These are phyloP conservation scores for Chelonus insularis DNA, from an alignment of 1,140 invertebrate species.

Conservation along the genomic window DNA sequence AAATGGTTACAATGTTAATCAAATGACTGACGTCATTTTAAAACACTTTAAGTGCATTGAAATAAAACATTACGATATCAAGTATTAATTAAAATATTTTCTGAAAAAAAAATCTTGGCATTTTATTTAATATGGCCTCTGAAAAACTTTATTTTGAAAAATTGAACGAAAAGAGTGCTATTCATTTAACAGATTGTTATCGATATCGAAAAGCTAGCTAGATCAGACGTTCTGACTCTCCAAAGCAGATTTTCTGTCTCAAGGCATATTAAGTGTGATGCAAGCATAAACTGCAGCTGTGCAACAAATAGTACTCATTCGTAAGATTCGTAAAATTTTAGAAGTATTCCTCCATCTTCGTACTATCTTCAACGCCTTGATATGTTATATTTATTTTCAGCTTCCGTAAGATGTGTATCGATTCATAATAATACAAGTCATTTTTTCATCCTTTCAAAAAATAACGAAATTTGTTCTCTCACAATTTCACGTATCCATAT, in stretches of 20 bases:
- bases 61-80: no score
- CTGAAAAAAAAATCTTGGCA: no score
- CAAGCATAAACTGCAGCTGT: conserved; percentile 11
- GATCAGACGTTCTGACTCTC: neutral
- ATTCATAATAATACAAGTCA: neutral
- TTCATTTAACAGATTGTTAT: no score
- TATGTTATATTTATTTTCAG: neutral
- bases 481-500: neutral
- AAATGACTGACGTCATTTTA: no score
- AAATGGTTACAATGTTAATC: no score
- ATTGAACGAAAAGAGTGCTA: no score
- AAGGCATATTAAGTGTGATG: conserved; percentile 12
- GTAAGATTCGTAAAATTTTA: neutral
- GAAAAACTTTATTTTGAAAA: no score
- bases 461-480: no score
- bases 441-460: neutral
- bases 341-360: conserved; percentile 6
- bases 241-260: conserved; percentile 23
- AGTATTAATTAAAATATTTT: no score
- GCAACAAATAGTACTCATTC: conserved; percentile 22
- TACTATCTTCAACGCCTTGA: neutral
- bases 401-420: neutral
- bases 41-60: no score
- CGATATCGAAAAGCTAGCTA: neutral
- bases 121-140: no score